Conservation (phyloP, 2,888 invertebrate species). For the Julus scanicus region DNA sequence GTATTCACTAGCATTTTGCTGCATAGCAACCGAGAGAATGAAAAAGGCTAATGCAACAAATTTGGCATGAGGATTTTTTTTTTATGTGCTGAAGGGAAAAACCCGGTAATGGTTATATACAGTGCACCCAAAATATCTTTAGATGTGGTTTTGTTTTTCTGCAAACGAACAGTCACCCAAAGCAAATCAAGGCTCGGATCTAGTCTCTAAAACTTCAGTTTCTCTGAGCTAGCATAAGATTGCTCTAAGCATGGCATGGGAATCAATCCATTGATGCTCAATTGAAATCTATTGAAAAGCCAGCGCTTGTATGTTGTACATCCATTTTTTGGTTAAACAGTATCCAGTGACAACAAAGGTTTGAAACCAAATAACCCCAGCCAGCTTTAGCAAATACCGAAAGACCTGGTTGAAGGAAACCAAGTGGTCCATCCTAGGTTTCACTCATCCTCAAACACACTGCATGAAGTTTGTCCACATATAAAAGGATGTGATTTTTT, state of each 20-base stretch:
- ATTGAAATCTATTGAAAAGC: constrained; percentile 33
- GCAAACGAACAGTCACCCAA: not conserved
- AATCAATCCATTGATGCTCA: constrained; percentile 16
- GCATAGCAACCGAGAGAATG: constrained; percentile 27
- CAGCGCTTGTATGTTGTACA: not conserved
- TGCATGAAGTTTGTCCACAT: not conserved
- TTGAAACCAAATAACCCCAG: constrained; percentile 28
- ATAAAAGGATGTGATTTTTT: not conserved
- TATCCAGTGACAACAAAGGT: constrained; percentile 14
- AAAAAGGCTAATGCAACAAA: constrained; percentile 28
- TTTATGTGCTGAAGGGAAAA: constrained; percentile 4
- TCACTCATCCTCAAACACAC: not conserved
- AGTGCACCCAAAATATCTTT: not conserved
- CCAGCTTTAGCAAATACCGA: constrained; percentile 1
- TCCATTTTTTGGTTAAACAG: constrained; percentile 33
- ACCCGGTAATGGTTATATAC: constrained; percentile 19
- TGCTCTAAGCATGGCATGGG: not conserved
- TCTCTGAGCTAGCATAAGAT: not conserved
- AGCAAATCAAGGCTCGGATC: not conserved
- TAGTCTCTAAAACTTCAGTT: constrained; percentile 8
- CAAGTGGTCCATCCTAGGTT: constrained; percentile 17
- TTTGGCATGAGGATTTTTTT: not conserved
- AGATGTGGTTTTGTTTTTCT: constrained; percentile 5
- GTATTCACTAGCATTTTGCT: constrained; percentile 21
- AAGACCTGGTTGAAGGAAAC: constrained; percentile 15